Percentiles rank a stretch among this genome's conserved stretches.
Conservation (phyloP, 2,888 invertebrate genomes). For the Brenthis hecate region DNA sequence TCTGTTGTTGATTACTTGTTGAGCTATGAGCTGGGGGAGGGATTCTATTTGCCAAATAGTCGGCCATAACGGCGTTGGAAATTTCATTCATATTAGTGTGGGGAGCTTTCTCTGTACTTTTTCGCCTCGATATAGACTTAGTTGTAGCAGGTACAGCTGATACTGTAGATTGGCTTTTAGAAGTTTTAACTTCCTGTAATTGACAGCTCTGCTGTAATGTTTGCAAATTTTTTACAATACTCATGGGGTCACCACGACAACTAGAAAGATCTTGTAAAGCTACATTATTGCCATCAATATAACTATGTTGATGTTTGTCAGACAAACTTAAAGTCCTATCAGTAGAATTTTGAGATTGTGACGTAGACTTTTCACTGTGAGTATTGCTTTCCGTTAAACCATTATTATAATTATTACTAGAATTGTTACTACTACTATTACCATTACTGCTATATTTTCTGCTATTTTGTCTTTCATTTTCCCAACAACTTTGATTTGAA, state of each 20-base stretch:
- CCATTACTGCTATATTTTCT: conserved; percentile 78
- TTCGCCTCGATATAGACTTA: conserved; percentile 77
- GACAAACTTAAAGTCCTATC: conserved; percentile 70
- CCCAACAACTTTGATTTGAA: conserved; percentile 82
- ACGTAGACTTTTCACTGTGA: conserved; percentile 68
- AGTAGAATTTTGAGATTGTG: conserved; percentile 72
- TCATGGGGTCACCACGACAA: conserved; percentile 89
- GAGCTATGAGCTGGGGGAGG: conserved; percentile 89
- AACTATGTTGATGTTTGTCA: conserved; percentile 81
- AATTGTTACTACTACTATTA: conserved; percentile 68
- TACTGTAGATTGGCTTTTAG: conserved; percentile 65
- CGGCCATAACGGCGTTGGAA: conserved; percentile 80
- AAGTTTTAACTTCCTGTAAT: conserved; percentile 79
- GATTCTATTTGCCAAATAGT: conserved; percentile 83
- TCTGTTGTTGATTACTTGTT: conserved; percentile 81
- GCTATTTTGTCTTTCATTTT: conserved; percentile 74
- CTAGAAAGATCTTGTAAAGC: conserved; percentile 87
- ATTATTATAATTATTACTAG: conserved; percentile 68
- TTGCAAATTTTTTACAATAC: conserved; percentile 88
- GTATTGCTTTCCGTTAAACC: conserved; percentile 72
- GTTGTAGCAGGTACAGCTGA: conserved; percentile 56
- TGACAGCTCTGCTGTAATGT: conserved; percentile 84
- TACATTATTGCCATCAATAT: conserved; percentile 84
- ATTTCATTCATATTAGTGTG: conserved; percentile 79
- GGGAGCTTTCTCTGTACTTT: conserved; percentile 81